These are phyloP conservation scores for Aeoliscus strigatus DNA, from an alignment of 2,797 vertebrate species.

Conservation along the genomic window DNA sequence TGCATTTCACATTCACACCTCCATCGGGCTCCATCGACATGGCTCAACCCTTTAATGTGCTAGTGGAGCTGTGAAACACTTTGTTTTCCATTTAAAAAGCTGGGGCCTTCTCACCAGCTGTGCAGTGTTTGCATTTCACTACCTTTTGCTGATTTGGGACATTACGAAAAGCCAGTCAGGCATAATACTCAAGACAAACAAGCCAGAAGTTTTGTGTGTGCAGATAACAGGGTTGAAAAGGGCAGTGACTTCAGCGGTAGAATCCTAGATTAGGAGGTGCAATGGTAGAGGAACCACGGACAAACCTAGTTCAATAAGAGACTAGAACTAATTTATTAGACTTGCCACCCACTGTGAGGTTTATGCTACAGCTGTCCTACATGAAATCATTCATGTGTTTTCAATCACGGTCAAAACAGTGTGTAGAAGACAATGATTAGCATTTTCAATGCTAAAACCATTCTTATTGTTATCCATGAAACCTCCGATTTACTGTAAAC, in stretches of 20 bases:
- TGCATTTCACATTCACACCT: constrained; percentile 4
- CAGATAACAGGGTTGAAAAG: not conserved
- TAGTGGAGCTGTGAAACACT: not conserved
- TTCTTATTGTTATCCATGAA: too few species aligned
- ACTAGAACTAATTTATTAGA: too few species aligned
- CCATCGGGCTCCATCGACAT: not conserved
- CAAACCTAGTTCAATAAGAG: too few species aligned
- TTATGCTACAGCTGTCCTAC: too few species aligned
- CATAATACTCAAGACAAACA: not conserved
- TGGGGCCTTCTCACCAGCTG: constrained; percentile 24
- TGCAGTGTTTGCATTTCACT: constrained; percentile 13
- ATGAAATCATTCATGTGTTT: too few species aligned
- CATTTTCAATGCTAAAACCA: too few species aligned
- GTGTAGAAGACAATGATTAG: too few species aligned
- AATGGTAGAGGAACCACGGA: not conserved
- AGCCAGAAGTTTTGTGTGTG: not conserved
- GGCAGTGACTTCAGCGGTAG: not conserved
- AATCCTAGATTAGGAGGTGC: not conserved
- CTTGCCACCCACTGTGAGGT: too few species aligned
- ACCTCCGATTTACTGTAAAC: too few species aligned
- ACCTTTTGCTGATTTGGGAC: constrained; percentile 2
- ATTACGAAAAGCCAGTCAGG: constrained; percentile 2
- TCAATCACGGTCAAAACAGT: too few species aligned
- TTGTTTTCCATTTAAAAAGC: constrained; percentile 22
- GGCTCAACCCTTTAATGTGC: not conserved